Conservation (phyloP, 92 coral and sea anemone genomes). For the Muricea muricata region DNA sequence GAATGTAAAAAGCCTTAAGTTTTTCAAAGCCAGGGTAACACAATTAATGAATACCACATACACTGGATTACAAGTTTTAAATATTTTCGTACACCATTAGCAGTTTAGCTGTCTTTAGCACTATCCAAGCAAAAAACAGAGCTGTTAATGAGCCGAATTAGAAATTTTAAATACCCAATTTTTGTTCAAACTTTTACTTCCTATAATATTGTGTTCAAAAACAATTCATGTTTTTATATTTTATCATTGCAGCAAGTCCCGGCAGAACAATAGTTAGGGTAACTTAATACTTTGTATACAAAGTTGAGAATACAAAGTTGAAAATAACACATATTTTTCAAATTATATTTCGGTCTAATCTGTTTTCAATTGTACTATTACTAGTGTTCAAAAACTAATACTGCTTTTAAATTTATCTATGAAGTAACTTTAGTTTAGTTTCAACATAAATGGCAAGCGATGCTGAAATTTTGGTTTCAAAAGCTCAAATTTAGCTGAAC, state of each 20-base stretch:
- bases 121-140: background rate
- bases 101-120: too few relatives aligned
- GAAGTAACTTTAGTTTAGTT: background rate
- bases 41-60: too few relatives aligned
- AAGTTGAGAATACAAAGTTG: too few relatives aligned
- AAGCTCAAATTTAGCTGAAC: background rate
- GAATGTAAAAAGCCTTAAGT: too few relatives aligned
- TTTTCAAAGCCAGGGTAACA: too few relatives aligned
- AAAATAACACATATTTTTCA: background rate
- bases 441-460: background rate
- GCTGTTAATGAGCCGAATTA: background rate
- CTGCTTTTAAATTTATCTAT: too few relatives aligned
- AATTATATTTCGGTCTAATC: background rate
- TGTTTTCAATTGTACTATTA: background rate
- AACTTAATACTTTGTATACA: background rate
- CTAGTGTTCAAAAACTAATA: background rate
- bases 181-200: too few relatives aligned
- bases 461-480: background rate
- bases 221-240: too few relatives aligned
- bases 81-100: too few relatives aligned
- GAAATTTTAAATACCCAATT: too few relatives aligned
- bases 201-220: too few relatives aligned
- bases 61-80: too few relatives aligned
- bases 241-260: background rate
- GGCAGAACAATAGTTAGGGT: background rate